Evolutionary conservation across 1,140 invertebrate species (phyloP), one percentile per base, ranked within the genome.

Genomic region (Drosophila navojoa): DNA sequence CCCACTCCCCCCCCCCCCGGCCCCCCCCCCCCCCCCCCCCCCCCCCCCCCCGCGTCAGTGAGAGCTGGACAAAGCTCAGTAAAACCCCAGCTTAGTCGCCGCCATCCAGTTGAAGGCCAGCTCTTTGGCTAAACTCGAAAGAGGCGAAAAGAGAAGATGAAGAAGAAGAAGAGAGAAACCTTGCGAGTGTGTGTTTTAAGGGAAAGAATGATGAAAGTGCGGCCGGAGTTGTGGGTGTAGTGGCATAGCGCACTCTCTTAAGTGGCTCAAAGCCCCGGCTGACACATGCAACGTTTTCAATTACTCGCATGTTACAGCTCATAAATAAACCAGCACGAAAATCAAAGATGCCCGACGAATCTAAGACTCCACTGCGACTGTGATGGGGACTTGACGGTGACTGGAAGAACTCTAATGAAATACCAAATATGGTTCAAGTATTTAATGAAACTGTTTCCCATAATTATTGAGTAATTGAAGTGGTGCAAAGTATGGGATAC

Each of bases 271-370:
- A 54, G 22, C 49, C 10, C 25, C 13, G 2, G 40, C 50, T 57
- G 62, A 44, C 62, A 64, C 29, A 45, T 44, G 62, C 19, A 22
- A 57, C 45, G 52, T 54, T 64, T 55, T 64, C 62, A 55, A 55
- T 54, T 55, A 57, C 38, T 55, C 25, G 42, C 19, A 25, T 16
- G 29, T 55, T 27, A 16, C 27, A 35, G 25, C 54, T 57, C 55
- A 64, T 45, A 57, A 66, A 22, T 45, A 66, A 66, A 40, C 22
- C 59, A 50, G 16, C n/a, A 29, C 25, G 2, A 16, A 25, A 44
- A 45, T 44, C 4, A 15, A 58, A 58, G 40, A n/a, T 44, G 25
- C 40, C 42, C 27, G 11, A 1, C 10, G 27, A 5, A 29, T 29
- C 6, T 9, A 0, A 9, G 2, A 29, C 27, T 29, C 3, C 1